Conservation (phyloP, 2,797 vertebrate genomes). For the Mormyrops attenuatus region DNA sequence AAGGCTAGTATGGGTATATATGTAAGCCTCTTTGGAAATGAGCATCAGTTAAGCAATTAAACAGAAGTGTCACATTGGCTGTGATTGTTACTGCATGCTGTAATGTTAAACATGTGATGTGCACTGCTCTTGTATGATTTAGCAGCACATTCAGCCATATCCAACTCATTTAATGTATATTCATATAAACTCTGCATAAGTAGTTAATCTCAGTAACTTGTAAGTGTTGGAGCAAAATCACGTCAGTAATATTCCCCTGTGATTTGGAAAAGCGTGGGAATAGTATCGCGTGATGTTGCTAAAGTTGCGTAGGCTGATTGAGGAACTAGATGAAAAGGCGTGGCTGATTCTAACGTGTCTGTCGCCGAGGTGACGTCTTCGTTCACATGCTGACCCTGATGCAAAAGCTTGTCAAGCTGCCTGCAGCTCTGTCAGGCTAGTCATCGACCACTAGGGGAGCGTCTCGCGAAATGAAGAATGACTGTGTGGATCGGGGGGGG, state of each 20-base stretch:
- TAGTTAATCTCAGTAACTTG: background rate
- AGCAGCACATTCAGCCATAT: background rate
- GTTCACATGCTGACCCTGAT: background rate
- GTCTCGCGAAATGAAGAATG: background rate
- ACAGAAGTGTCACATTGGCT: background rate
- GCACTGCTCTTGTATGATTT: background rate
- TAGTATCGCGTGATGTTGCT: background rate
- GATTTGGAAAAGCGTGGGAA: background rate
- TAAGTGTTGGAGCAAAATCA: background rate
- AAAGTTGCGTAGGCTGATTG: background rate
- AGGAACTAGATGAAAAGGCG: background rate
- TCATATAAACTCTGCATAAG: background rate
- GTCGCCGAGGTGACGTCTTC: background rate
- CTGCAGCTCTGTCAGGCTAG: background rate
- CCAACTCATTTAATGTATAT: background rate
- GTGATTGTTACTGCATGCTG: background rate
- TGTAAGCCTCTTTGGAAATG: background rate
- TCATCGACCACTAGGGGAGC: background rate
- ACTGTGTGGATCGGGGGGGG: background rate
- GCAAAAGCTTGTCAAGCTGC: background rate
- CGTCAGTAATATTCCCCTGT: background rate
- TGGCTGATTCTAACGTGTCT: background rate
- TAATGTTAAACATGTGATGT: background rate
- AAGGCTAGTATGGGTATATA: background rate
- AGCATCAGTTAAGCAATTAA: background rate